Evolutionary conservation across 1,140 invertebrate genomes (phyloP).

Genomic region (Stegodyphus mimosarum): DNA sequence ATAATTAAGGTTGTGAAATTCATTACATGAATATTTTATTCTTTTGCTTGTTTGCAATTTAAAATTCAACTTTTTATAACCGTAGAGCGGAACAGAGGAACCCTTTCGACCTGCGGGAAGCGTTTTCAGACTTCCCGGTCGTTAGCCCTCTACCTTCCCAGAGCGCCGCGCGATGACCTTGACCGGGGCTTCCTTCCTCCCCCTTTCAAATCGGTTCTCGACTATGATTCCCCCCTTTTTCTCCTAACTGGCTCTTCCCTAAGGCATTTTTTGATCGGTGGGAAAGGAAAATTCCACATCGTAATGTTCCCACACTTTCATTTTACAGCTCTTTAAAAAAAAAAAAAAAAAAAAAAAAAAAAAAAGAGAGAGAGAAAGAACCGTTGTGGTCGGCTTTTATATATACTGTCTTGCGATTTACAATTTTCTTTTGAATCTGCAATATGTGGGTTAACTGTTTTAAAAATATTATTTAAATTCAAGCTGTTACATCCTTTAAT

Average conservation of each 20-base stretch:
- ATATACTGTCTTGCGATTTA: too few relatives aligned
- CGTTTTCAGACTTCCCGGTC: constrained; percentile 23
- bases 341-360: too few relatives aligned
- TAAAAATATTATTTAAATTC: too few relatives aligned
- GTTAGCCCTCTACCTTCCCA: constrained; percentile 55
- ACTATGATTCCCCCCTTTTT: constrained; percentile 31
- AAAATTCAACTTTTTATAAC: constrained; percentile 15
- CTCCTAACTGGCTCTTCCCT: constrained; percentile 33
- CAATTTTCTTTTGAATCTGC: too few relatives aligned
- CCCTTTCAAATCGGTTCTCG: constrained; percentile 39
- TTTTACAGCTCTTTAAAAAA: neutral
- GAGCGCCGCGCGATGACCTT: constrained; percentile 42
- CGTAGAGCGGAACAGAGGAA: neutral
- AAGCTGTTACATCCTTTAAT: too few relatives aligned
- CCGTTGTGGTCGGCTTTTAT: too few relatives aligned
- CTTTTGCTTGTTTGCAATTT: constrained; percentile 25
- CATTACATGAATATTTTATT: neutral
- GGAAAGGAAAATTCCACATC: constrained; percentile 46
- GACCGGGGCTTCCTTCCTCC: constrained; percentile 25
- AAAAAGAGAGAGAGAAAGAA: too few relatives aligned
- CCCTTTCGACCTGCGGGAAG: constrained; percentile 27
- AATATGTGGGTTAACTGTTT: too few relatives aligned
- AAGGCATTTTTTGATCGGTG: constrained; percentile 27
- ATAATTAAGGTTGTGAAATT: too few relatives aligned
- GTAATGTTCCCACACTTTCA: constrained; percentile 50